Evolutionary conservation across 2,888 invertebrate genomes (phyloP).

Genomic region (Euproctis similis): DNA sequence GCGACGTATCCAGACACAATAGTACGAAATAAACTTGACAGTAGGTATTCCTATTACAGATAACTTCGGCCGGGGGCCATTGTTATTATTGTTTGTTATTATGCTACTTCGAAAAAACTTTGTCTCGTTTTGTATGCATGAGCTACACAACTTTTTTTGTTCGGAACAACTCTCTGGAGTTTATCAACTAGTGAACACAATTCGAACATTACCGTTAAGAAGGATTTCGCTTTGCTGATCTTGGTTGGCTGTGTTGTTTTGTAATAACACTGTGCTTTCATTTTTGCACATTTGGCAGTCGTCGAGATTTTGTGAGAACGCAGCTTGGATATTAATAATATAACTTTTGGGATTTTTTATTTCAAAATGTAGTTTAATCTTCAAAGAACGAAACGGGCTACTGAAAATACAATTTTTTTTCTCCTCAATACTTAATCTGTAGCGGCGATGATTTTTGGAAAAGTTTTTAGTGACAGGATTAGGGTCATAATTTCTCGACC

Average conservation of each 20-base stretch:
- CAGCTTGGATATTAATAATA: too few species aligned
- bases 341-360: neutral
- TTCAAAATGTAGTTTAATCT: constrained; percentile 1
- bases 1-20: neutral
- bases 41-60: constrained; percentile 2
- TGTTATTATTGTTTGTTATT: constrained; percentile 4
- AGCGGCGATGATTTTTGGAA: too few species aligned
- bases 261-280: constrained; percentile 5
- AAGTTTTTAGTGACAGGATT: too few species aligned
- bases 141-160: constrained; percentile 6
- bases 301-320: neutral
- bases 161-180: constrained; percentile 2
- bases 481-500: too few species aligned
- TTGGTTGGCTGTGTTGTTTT: constrained; percentile 3
- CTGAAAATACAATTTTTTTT: too few species aligned
- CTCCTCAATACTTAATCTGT: too few species aligned
- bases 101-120: constrained; percentile 3
- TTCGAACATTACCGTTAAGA: constrained; percentile 5
- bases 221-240: constrained; percentile 2
- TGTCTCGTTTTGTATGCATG: constrained; percentile 8
- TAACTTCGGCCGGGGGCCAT: constrained; percentile 2
- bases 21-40: constrained; percentile 2
- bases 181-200: constrained; percentile 6
- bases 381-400: too few species aligned
- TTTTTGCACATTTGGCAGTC: constrained; percentile 1